Evolutionary conservation across 2,888 invertebrate species (phyloP), one percentile per base, ranked within the genome.

Genomic region (Hirudinaria manillensis): DNA sequence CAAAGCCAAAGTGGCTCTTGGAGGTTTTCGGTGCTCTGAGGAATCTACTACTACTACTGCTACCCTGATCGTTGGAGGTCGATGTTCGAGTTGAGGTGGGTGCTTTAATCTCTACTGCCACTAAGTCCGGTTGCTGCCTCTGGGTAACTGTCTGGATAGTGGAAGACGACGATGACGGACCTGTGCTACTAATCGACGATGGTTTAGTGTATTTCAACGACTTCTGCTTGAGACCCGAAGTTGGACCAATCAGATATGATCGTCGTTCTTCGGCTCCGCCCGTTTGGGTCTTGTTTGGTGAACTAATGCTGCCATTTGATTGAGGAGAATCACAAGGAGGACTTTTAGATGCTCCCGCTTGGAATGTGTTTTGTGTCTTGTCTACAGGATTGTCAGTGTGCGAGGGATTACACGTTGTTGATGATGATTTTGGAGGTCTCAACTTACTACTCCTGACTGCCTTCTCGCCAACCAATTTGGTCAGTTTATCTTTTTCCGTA

Each of bases 21-120:
- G 45, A 45, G 45, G 45, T 3, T 45, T 45, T 45, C 13, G 45
- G 45, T 45, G 45, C 45, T 16, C 45, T 45, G 45, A 45, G 45
- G 13, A 45, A 45, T 16, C 45, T 45, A 45, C 45, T 61, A 10
- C 61, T 61, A 61, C 45, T 45, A 45, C 45, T 61, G 21, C 61
- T 61, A 61, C 24, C 29, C 61, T 45, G 45, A 45, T 16, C 45
- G 45, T 45, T 45, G 45, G 10, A 1, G 45, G 45, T 45, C 10
- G 45, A 45, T 3, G 10, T 19, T 24, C n/a, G 61, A 61, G 10
- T 61, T 7, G 24, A 61, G 21, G 29, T 61, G 24, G 61, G 24
- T 7, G 61, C 61, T 19, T 61, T 61, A 24, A 61, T 29, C 29
- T 61, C 61, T 7, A 61, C 61, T 61, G 61, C 61, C 61, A 61